These are phyloP conservation scores for Prenolepis imparis DNA, from an alignment of 2,888 invertebrate species.

Conservation along the genomic window DNA sequence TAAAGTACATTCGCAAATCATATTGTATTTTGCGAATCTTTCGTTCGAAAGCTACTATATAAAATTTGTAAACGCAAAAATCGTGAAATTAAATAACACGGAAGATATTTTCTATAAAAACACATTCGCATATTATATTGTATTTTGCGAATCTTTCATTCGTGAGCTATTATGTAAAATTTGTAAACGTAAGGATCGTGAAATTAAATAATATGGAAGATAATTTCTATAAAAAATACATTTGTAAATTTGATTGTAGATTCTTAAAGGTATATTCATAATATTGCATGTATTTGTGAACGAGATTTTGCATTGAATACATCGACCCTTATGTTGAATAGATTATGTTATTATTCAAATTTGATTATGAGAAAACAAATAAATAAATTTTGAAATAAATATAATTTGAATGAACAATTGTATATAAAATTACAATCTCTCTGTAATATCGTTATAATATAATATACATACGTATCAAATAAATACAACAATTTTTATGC, in stretches of 20 bases:
- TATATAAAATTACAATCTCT: not conserved
- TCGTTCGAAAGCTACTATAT: not conserved
- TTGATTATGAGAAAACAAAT: not conserved
- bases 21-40: not conserved
- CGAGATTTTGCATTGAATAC: not conserved
- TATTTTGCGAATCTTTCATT: not conserved
- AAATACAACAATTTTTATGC: not conserved
- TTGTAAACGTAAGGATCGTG: not conserved
- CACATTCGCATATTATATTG: slow-evolving; percentile 9
- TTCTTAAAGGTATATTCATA: not conserved
- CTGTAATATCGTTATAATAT: not conserved
- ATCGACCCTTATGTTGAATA: not conserved
- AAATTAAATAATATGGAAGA: not conserved
- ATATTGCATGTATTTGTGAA: not conserved
- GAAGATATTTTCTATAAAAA: slow-evolving; percentile 19
- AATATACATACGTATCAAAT: not conserved
- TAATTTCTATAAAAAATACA: slow-evolving; percentile 19
- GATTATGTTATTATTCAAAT: not conserved
- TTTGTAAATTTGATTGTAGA: slow-evolving; percentile 9
- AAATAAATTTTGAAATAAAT: slow-evolving; percentile 5
- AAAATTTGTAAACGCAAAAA: slow-evolving; percentile 8
- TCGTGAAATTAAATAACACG: not conserved
- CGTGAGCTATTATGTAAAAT: slow-evolving; percentile 1
- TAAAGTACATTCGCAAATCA: slow-evolving; percentile 16
- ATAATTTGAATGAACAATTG: not conserved